Evolutionary conservation across 2,797 vertebrate species (phyloP), one percentile per base, ranked within the genome.

Genomic region (Melanotaenia trifasciata): DNA sequence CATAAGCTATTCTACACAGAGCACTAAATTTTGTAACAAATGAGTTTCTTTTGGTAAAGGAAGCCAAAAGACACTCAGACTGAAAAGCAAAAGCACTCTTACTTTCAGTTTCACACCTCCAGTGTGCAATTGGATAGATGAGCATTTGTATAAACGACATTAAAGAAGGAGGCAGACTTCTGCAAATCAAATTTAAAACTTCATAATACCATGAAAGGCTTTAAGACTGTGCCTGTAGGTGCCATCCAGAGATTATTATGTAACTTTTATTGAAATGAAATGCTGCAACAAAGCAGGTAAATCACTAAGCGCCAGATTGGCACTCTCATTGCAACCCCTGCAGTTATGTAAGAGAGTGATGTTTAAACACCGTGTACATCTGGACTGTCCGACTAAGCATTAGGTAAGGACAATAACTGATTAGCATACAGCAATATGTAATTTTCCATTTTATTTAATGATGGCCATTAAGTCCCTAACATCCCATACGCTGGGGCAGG

Each of bases 371-470:
- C 58, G 61, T n/a, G 40, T 32, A 66, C 67, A 80, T 77, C 77
- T 77, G 78, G 67, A 76, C 35, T 30, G 47, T 43, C 40, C 13
- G 43, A 47, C 70, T 58, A 13, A 72, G 40, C 22, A 51, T 59
- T 2, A 58, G 47, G 68, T 35, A 40, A 58, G 59, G 66, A 68
- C 74, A 69, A 69, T 47, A 64, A 43, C 58, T 58, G 67, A 78
- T 82, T 64, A 65, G 16, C 67, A 12, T 35, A 47, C 36, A 35
- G 53, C 18, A 9, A 11, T 54, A 58, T 65, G 22, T 24, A 4
- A 74, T 75, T 77, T 70, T 60, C 69, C 64, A 68, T 72, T 80
- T 60, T 70, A 65, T 77, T 77, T 76, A 84, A 83, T 73, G 67
- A 57, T 24, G 4, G 45, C 36, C 63, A 76, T 80, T 81, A 84